phyloP scores from a whole-genome alignment of 1,140 invertebrate genomes.

The Ruditapes philippinarum region DNA sequence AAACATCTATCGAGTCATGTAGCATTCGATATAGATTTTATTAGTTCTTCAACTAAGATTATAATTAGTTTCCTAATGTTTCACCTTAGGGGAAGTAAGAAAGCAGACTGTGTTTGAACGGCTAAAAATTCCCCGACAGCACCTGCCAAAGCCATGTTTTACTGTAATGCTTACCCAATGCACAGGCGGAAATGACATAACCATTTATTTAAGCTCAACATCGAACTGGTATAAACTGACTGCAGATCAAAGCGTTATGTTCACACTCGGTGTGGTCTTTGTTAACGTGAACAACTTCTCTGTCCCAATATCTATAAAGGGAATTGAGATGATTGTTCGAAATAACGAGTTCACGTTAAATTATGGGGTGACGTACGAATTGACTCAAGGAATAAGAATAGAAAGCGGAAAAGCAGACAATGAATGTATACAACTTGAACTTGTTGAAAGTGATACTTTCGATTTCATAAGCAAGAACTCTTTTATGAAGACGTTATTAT shows the following conservation, averaged over 20 bases:
- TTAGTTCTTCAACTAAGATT: not conserved
- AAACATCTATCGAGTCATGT: not conserved
- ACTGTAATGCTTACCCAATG: too few species aligned
- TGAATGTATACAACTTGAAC: not conserved
- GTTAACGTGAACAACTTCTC: too few species aligned
- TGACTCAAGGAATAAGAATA: not conserved
- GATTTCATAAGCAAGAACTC: slow-evolving; percentile 4
- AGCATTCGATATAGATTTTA: not conserved
- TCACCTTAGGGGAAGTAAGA: not conserved
- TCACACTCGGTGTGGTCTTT: too few species aligned
- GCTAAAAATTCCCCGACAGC: too few species aligned
- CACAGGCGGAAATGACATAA: too few species aligned
- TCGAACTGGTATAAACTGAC: too few species aligned
- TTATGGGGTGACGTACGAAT: not conserved
- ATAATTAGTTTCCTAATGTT: not conserved
- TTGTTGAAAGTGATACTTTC: not conserved
- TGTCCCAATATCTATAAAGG: too few species aligned
- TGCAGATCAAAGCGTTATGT: too few species aligned
- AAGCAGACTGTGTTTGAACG: too few species aligned
- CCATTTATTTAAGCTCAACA: too few species aligned
- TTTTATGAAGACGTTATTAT: slow-evolving; percentile 11
- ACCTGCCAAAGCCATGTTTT: too few species aligned
- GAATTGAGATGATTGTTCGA: too few species aligned
- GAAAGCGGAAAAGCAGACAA: not conserved
- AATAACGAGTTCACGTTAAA: not conserved